Conservation (phyloP, 2,888 invertebrate species). For the Eueremaeus valkanovi region DNA sequence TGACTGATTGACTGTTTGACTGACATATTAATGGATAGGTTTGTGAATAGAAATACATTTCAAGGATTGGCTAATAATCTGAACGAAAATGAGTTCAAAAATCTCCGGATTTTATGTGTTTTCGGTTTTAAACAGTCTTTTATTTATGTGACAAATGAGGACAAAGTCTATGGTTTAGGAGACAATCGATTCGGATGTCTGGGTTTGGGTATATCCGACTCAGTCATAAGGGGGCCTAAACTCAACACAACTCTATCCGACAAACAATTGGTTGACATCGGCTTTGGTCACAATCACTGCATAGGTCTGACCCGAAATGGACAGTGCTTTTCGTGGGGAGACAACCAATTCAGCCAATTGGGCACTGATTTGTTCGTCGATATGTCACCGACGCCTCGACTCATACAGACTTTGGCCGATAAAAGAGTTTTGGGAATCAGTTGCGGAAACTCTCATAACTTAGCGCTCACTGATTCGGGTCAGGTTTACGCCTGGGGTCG, state of each 20-base stretch:
- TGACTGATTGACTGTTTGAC: too few relatives aligned
- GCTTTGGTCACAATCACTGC: neutral
- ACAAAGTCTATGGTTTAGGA: neutral
- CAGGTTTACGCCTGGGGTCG: neutral
- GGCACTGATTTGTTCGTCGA: neutral
- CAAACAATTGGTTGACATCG: neutral
- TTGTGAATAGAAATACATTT: too few relatives aligned
- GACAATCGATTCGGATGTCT: neutral
- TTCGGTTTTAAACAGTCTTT: too few relatives aligned
- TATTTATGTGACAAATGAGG: neutral
- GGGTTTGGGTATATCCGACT: neutral
- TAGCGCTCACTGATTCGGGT: neutral
- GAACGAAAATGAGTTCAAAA: too few relatives aligned
- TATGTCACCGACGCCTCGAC: neutral
- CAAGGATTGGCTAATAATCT: too few relatives aligned
- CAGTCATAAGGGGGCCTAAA: neutral
- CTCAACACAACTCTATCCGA: neutral
- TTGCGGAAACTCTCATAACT: neutral
- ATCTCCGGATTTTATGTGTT: too few relatives aligned
- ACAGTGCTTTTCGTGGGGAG: constrained; percentile 23
- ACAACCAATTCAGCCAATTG: constrained; percentile 33
- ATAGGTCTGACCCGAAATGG: neutral
- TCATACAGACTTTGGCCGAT: neutral
- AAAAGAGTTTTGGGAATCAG: neutral
- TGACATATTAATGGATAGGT: too few relatives aligned